Evolutionary conservation across 2,888 invertebrate genomes (phyloP).

Genomic region (Subacronicta megacephala): DNA sequence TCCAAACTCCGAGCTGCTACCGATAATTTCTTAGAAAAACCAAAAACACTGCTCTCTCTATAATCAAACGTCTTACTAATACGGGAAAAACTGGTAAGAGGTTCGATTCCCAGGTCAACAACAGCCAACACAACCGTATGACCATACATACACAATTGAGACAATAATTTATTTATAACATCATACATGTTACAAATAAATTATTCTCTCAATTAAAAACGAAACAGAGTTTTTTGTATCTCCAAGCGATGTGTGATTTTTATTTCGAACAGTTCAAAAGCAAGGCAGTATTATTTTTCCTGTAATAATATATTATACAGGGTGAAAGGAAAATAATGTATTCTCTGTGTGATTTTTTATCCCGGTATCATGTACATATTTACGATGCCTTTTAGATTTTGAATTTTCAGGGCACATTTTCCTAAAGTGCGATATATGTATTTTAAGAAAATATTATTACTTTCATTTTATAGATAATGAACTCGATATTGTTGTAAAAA

Average conservation of each 20-base stretch:
- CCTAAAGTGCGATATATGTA: background rate
- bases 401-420: background rate
- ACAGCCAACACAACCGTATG: too few relatives aligned
- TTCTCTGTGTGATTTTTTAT: conserved; percentile 1
- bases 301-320: background rate
- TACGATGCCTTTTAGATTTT: conserved; percentile 10
- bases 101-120: too few relatives aligned
- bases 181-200: too few relatives aligned
- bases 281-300: background rate
- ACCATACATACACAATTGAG: too few relatives aligned
- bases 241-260: conserved; percentile 11
- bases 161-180: too few relatives aligned
- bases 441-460: background rate
- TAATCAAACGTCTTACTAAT: too few relatives aligned
- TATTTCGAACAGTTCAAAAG: too few relatives aligned
- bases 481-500: too few relatives aligned
- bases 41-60: too few relatives aligned
- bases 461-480: background rate
- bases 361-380: background rate
- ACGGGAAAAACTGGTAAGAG: too few relatives aligned
- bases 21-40: too few relatives aligned
- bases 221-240: conserved; percentile 27
- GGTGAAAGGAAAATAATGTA: background rate
- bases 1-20: too few relatives aligned
- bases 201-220: conserved; percentile 38